Conservation (phyloP, 2,888 invertebrate genomes). For the Sycophila texana region DNA sequence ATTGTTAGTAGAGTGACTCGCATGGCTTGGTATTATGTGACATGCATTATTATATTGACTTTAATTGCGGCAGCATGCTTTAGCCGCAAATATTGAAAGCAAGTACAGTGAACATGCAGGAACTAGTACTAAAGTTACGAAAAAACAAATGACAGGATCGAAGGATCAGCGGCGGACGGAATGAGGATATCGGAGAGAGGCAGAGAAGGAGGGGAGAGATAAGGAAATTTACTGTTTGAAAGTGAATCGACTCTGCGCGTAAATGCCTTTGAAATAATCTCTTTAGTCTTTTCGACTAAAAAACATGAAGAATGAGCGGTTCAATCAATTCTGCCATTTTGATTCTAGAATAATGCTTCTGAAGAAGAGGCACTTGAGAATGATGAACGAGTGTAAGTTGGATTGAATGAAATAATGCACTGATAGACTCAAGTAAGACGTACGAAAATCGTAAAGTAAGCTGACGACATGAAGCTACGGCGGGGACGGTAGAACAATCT, state of each 20-base stretch:
- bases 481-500: constrained; percentile 19
- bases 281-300: constrained; percentile 26
- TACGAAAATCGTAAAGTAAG: constrained; percentile 41
- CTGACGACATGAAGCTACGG: constrained; percentile 36
- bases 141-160: constrained; percentile 56
- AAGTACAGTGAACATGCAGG: constrained; percentile 53
- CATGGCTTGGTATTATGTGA: constrained; percentile 47
- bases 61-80: constrained; percentile 46
- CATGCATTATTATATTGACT: constrained; percentile 54
- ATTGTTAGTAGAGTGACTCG: constrained; percentile 54
- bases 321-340: neutral
- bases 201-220: constrained; percentile 46
- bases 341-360: neutral
- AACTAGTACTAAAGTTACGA: constrained; percentile 37
- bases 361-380: too few relatives aligned
- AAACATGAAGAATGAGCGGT: constrained; percentile 29
- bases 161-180: constrained; percentile 42
- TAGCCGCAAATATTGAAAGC: constrained; percentile 53
- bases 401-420: neutral
- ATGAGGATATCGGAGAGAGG: constrained; percentile 24
- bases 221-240: constrained; percentile 57
- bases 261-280: constrained; percentile 48
- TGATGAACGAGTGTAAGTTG: neutral
- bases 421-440: constrained; percentile 21
- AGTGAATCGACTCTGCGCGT: constrained; percentile 69